Conservation (phyloP, 2,797 vertebrate genomes). For the Falco cherrug region DNA sequence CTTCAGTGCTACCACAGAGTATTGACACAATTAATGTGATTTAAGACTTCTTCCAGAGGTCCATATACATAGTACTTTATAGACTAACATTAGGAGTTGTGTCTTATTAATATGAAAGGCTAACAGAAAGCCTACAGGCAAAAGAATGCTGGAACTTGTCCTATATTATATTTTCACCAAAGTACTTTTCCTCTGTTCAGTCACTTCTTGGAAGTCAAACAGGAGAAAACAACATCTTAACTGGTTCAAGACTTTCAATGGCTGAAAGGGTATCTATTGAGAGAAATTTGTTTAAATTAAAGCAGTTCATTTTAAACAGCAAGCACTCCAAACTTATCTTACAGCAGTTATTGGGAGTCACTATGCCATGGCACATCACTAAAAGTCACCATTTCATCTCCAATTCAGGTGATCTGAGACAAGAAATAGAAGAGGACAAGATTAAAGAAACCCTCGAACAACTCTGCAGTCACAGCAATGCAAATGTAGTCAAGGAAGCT, state of each 20-base stretch:
- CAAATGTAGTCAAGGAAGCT: slow-evolving; percentile 83
- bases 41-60: background rate
- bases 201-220: background rate
- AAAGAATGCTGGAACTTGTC: background rate
- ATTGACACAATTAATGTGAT: background rate
- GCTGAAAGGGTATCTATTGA: background rate
- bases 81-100: background rate
- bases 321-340: background rate
- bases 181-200: background rate
- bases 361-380: background rate
- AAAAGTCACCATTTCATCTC: background rate
- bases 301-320: background rate
- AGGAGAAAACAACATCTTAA: background rate
- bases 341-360: background rate
- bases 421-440: slow-evolving; percentile 81
- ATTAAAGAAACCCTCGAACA: slow-evolving; percentile 82
- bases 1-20: background rate
- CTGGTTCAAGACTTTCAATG: background rate
- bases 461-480: slow-evolving; percentile 80
- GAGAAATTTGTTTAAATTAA: background rate
- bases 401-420: slow-evolving; percentile 79
- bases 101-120: background rate
- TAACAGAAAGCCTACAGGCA: background rate
- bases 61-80: background rate
- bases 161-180: background rate